phyloP scores from a whole-genome alignment of 2,888 invertebrate species.

The Epirrhoe tristata region DNA sequence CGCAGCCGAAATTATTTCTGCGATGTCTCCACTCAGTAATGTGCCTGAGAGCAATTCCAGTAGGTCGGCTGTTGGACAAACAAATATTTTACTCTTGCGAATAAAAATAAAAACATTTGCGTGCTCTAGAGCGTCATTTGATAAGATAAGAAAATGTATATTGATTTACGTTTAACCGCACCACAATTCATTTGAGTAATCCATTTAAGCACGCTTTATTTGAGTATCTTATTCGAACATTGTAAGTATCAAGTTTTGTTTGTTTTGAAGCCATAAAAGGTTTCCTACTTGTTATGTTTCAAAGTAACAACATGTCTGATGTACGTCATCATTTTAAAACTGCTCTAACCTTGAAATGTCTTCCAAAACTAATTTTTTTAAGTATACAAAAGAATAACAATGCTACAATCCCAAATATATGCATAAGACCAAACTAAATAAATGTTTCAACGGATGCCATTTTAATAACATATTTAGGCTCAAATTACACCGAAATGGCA shows the following conservation, averaged over 20 bases:
- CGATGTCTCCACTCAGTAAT: conserved; percentile 66
- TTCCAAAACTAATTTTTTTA: no score
- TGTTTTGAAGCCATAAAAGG: conserved; percentile 11
- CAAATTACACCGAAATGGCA: no score
- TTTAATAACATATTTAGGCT: no score
- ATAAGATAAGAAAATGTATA: conserved; percentile 12
- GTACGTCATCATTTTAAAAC: conserved; percentile 29
- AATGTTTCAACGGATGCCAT: no score
- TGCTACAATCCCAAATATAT: no score
- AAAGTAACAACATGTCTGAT: conserved; percentile 48
- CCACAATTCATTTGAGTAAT: neutral
- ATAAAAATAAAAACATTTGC: neutral
- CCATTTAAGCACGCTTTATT: conserved; percentile 8
- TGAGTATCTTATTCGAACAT: conserved; percentile 11
- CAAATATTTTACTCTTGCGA: neutral
- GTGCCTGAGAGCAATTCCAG: conserved; percentile 69
- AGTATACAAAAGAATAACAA: no score
- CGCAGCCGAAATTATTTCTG: conserved; percentile 72
- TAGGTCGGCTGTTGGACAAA: conserved; percentile 63
- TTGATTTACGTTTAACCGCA: conserved; percentile 5
- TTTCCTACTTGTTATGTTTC: conserved; percentile 10
- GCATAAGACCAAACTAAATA: no score
- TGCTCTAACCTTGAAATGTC: neutral
- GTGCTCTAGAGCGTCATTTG: conserved; percentile 10
- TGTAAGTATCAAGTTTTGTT: conserved; percentile 15